phyloP scores from a whole-genome alignment of 1,140 invertebrate genomes.

The Antheraea pernyi region DNA sequence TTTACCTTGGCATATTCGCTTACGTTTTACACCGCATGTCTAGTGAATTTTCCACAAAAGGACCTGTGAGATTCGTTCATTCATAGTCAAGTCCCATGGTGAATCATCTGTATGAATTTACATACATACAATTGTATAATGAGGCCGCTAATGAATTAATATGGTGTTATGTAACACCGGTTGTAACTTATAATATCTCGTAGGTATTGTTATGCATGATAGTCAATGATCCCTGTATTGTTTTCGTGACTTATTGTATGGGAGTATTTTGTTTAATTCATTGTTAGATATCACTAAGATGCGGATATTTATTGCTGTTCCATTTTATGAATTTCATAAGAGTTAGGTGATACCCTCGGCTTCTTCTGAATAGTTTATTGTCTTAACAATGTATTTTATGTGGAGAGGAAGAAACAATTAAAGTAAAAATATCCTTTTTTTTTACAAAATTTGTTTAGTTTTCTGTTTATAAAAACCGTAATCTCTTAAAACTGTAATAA shows the following conservation, averaged over 20 bases:
- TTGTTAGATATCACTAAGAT: not conserved
- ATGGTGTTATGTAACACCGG: not conserved
- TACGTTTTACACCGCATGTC: no score
- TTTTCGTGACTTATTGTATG: not conserved
- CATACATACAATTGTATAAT: constrained; percentile 5
- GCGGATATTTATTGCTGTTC: no score
- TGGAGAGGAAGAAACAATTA: no score
- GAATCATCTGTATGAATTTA: constrained; percentile 9
- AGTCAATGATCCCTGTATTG: not conserved
- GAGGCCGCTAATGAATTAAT: constrained; percentile 4
- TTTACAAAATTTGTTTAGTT: no score
- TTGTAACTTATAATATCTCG: not conserved
- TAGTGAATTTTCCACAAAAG: not conserved
- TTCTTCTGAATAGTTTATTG: no score
- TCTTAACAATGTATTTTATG: no score
- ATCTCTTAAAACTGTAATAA: no score
- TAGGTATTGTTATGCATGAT: not conserved
- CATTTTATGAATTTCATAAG: no score
- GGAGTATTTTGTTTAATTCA: not conserved
- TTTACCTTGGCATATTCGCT: no score
- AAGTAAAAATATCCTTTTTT: no score
- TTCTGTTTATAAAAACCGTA: no score
- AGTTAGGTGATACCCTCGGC: no score
- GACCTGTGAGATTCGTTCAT: constrained; percentile 8
- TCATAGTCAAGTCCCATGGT: constrained; percentile 5